Percentiles rank a stretch among this genome's conserved stretches.
Conservation (phyloP, 2,113 vertebrate species). For the Calcarius ornatus region DNA sequence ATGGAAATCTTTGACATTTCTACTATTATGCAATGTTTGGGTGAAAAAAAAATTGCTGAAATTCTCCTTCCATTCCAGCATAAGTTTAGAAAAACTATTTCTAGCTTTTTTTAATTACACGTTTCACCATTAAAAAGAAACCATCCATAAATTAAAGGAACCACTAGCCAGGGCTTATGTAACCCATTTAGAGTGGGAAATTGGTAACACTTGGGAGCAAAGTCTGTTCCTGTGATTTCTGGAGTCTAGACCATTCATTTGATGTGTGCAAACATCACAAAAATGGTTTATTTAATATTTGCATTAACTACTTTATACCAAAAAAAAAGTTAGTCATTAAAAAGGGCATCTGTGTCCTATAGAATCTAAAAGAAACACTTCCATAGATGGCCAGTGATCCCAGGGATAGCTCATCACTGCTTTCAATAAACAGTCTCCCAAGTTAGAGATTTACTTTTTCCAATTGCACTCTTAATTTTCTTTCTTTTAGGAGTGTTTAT, state of each 20-base stretch:
- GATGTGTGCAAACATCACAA: slow-evolving; percentile 58
- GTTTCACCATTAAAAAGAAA: slow-evolving; percentile 69
- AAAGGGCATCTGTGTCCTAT: not conserved
- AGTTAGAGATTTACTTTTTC: not conserved
- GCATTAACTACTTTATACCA: not conserved
- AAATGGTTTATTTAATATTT: not conserved
- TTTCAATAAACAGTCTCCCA: not conserved
- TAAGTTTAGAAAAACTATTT: slow-evolving; percentile 74
- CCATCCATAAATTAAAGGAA: slow-evolving; percentile 56
- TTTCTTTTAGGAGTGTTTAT: not conserved
- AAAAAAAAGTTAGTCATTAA: not conserved
- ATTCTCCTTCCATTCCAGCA: slow-evolving; percentile 66
- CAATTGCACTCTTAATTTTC: not conserved
- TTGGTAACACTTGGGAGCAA: slow-evolving; percentile 74
- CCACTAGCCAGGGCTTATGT: slow-evolving; percentile 75
- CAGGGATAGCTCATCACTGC: not conserved
- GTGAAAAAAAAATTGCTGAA: slow-evolving; percentile 63
- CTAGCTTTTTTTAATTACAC: slow-evolving; percentile 75
- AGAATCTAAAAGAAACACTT: not conserved
- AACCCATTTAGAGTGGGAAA: slow-evolving; percentile 77
- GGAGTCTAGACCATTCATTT: slow-evolving; percentile 64
- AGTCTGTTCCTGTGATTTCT: slow-evolving; percentile 71
- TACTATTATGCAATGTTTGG: slow-evolving; percentile 78
- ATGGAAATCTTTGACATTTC: slow-evolving; percentile 77
- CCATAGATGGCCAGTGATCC: not conserved